Conservation (phyloP, 2,797 vertebrate species). For the Stomatorhinus walkeri region DNA sequence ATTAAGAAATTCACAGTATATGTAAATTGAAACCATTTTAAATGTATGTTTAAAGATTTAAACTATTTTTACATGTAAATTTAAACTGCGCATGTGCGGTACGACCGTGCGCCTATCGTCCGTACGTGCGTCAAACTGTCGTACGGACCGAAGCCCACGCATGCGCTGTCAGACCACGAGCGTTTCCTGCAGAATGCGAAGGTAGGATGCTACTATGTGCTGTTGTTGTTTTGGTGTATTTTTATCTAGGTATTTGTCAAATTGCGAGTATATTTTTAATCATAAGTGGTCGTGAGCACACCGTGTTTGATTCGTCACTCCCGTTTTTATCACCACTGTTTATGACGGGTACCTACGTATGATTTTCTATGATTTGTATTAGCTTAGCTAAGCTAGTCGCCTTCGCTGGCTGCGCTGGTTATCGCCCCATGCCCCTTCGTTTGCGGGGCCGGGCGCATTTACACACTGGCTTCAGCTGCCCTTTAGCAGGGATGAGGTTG, state of each 20-base stretch:
- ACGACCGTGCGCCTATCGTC: background rate
- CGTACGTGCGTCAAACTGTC: constrained; percentile 13
- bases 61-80: background rate
- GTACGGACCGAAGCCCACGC: constrained; percentile 31
- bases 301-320: background rate
- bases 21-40: background rate
- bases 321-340: background rate
- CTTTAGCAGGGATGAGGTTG: background rate
- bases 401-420: background rate
- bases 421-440: background rate
- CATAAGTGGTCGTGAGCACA: background rate
- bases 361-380: background rate
- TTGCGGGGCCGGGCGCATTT: background rate
- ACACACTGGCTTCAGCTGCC: background rate
- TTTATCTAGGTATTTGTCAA: background rate
- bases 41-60: background rate
- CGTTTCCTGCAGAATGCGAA: constrained; percentile 61
- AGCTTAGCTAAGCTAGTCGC: constrained; percentile 8
- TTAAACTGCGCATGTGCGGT: background rate
- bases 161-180: constrained; percentile 52
- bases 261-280: background rate
- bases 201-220: constrained; percentile 52
- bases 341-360: background rate
- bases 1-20: background rate
- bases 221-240: constrained; percentile 26